Evolutionary conservation across 2,888 invertebrate species (phyloP), one percentile per base, ranked within the genome.

Genomic region (Glaucopsyche alexis): DNA sequence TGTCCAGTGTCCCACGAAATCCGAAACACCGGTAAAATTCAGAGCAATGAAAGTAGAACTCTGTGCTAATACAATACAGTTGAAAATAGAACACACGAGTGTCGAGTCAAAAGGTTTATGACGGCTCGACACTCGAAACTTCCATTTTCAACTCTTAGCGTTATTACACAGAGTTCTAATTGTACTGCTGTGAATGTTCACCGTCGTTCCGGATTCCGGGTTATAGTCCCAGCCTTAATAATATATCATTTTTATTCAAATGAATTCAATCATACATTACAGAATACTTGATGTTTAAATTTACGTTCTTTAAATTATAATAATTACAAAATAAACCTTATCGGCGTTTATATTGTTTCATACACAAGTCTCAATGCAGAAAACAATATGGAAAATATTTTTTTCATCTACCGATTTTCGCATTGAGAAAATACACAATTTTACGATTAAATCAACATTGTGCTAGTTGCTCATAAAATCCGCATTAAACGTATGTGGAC

Each of bases 211-310:
- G n/a, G n/a, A n/a, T n/a, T n/a, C n/a, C n/a, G n/a, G n/a, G n/a
- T n/a, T n/a, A n/a, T n/a, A n/a, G n/a, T n/a, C n/a, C n/a, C n/a
- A n/a, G n/a, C n/a, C n/a, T n/a, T n/a, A n/a, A n/a, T 93, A 90
- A 93, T 93, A 93, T 93, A 93, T 93, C n/a, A 93, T 92, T 93
- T 92, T 93, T 93, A 93, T 92, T 93, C 87, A 93, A 93, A 93
- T 93, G 86, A 93, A 93, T 90, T 90, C 86, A 91, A 90, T 91
- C 88, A 90, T 93, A 91, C 91, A 90, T 89, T 89, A 90, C 87
- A 87, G 89, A 89, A 90, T 90, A 89, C 88, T 90, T 90, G 86
- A 84, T 88, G 87, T 88, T 88, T 88, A 85, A 87, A 88, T 89
- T 88, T 91, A 91, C 81, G 86, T 89, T 91, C 83, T 89, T 91